Evolutionary conservation across 2,888 invertebrate species (phyloP).

Genomic region (Drosophila borborema): DNA sequence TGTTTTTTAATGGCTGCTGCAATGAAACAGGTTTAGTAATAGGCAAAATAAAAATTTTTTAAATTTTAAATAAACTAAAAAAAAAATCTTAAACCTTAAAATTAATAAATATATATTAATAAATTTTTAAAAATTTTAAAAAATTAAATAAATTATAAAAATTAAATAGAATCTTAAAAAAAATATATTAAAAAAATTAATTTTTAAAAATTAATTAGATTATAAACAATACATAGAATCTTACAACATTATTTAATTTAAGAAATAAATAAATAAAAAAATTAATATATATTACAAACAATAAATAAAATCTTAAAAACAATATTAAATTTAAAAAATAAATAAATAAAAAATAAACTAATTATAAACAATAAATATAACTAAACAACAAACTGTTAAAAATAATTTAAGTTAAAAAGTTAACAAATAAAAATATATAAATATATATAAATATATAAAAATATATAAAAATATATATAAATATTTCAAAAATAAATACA

Average conservation of each 20-base stretch:
- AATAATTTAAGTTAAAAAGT: not conserved
- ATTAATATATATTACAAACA: too few relatives aligned
- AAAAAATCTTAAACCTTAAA: too few relatives aligned
- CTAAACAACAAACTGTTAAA: not conserved
- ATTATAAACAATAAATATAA: not conserved
- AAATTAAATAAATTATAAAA: too few relatives aligned
- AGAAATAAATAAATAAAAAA: too few relatives aligned
- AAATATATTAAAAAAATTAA: too few relatives aligned
- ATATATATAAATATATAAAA: too few relatives aligned
- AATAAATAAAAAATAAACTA: not conserved
- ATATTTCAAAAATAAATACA: not conserved
- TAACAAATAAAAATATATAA: not conserved
- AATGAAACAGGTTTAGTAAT: slow-evolving; percentile 75
- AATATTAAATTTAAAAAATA: not conserved
- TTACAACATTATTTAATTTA: too few relatives aligned
- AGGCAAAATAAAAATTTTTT: slow-evolving; percentile 14
- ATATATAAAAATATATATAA: not conserved
- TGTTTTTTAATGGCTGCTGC: slow-evolving; percentile 50
- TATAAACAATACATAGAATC: not conserved
- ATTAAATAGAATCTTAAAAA: too few relatives aligned
- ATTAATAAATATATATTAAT: too few relatives aligned
- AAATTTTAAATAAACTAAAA: not conserved
- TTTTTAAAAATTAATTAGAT: not conserved
- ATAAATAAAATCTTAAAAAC: not conserved
- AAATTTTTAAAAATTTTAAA: too few relatives aligned